These are phyloP conservation scores for Rhea pennata DNA, from an alignment of 2,113 vertebrate species.

Conservation along the genomic window DNA sequence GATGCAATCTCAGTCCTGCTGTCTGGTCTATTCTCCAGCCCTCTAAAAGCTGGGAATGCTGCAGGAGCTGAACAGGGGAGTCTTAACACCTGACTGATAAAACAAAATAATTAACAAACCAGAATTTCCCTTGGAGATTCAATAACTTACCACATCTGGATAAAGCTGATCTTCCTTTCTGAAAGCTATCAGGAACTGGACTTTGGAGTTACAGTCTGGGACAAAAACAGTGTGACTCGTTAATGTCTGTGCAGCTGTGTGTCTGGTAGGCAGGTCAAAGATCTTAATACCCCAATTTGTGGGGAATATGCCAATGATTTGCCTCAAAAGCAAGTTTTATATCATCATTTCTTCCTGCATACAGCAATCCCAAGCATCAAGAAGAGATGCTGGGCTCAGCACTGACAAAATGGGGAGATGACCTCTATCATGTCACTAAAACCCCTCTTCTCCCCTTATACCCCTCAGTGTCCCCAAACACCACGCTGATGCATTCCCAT, in stretches of 20 bases:
- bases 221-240: background rate
- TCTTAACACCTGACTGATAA: background rate
- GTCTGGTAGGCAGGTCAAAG: background rate
- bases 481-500: background rate
- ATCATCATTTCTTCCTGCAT: background rate
- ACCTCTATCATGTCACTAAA: background rate
- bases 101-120: background rate
- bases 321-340: background rate
- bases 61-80: background rate
- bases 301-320: background rate
- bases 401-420: background rate
- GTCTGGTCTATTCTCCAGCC: background rate
- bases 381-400: background rate
- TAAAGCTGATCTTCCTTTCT: conserved; percentile 18
- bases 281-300: background rate
- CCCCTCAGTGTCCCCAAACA: background rate
- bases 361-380: background rate
- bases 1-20: background rate
- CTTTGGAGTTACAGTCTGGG: conserved; percentile 21
- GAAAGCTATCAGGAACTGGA: conserved; percentile 27
- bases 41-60: background rate
- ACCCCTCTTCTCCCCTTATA: background rate
- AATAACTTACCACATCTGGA: conserved; percentile 66
- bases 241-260: background rate
- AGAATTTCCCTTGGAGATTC: background rate